Evolutionary conservation across 2,888 invertebrate species (phyloP).

Genomic region (Phanerotoma sp.): DNA sequence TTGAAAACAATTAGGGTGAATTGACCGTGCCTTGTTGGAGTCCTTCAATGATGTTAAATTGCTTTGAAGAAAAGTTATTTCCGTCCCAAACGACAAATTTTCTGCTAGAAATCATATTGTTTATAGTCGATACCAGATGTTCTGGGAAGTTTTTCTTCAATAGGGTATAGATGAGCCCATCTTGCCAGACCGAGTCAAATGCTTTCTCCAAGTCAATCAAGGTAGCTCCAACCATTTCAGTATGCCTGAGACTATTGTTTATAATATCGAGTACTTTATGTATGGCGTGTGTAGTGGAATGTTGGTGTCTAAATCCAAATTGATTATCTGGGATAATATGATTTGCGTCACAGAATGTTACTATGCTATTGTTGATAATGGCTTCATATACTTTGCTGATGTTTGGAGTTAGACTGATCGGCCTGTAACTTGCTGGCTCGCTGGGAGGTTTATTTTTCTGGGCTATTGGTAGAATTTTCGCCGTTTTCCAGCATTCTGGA

Average conservation of each 20-base stretch:
- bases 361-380: not conserved
- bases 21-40: conserved; percentile 19
- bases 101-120: conserved; percentile 9
- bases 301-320: conserved; percentile 13
- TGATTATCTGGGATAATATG: conserved; percentile 15
- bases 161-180: conserved; percentile 12
- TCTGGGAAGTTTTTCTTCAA: conserved; percentile 8
- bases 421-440: conserved; percentile 25
- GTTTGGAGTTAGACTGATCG: conserved; percentile 1
- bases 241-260: not conserved
- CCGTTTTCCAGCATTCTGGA: conserved; percentile 24
- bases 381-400: conserved; percentile 12
- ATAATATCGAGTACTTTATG: conserved; percentile 8
- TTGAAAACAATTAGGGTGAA: conserved; percentile 19
- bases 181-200: conserved; percentile 19
- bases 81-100: not conserved
- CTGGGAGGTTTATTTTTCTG: conserved; percentile 25
- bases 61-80: not conserved
- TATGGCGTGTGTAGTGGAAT: conserved; percentile 16
- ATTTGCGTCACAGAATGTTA: not conserved
- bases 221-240: not conserved
- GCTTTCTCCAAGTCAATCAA: conserved; percentile 23
- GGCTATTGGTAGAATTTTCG: conserved; percentile 27
- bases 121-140: not conserved
- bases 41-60: conserved; percentile 8